Base-by-base conservation (phyloP, 2,797 vertebrate species). In the Lepilemur ruficaudatus region DNA sequence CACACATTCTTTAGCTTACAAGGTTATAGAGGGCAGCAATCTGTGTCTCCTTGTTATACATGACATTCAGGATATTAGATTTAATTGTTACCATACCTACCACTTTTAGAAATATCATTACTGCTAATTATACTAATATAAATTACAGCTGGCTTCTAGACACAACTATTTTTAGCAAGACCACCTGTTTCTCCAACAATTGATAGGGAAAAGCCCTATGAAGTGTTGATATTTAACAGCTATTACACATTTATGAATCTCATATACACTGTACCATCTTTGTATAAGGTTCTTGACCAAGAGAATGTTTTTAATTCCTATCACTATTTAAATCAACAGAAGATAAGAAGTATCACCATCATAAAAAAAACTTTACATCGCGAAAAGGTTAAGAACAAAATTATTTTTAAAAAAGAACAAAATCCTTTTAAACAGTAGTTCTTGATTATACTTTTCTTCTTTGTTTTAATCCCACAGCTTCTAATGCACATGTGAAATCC, bases 401-500 rank as follows among this genome's bases (percentile, higher is more conserved):
- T 50, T 69, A 72, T 48, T 73, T 28, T 43, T 2, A 11, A 88
- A 96, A 92, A 89, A 18, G 9, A 94, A 78, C n/a, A 95, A 75
- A 76, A 73, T 46, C 78, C 15, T 75, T 75, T 95, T 86, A 86
- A 91, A 92, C 3, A 86, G 41, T 41, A 78, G 85, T 48, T 95
- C 12, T 88, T 94, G 3, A 28, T 89, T 52, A 80, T 67, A 90
- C 23, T 80, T 95, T 89, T 86, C 43, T 78, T 81, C 52, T 86
- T 94, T 80, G 85, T 83, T 95, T 96, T 83, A 89, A 93, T 91
- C 32, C 28, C 22, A 94, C 8, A 43, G 50, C 14, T 94, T 93
- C 52, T 46, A 55, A 1, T 72, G 20, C 5, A 48, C 48, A 82
- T 61, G 25, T 69, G 70, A 96, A 94, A 91, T 75, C 57, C 63